These are phyloP conservation scores for Styela clava DNA, from an alignment of 23 tunicate genomes.

Conservation along the genomic window DNA sequence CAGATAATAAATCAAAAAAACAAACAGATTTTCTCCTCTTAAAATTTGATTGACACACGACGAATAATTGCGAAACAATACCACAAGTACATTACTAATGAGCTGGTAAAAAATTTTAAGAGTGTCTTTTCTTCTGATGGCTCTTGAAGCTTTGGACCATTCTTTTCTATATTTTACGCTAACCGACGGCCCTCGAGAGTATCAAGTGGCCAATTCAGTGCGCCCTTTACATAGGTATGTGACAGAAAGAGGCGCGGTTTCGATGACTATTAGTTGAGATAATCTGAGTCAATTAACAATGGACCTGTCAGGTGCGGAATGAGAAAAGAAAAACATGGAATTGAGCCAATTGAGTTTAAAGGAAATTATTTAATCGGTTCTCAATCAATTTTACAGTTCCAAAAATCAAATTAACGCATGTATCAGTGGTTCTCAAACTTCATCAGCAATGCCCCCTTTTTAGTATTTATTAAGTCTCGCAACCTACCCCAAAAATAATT, in stretches of 20 bases:
- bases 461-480: too few species aligned
- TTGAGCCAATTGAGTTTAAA: neutral
- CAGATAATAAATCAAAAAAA: neutral
- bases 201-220: neutral
- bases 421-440: too few species aligned
- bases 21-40: neutral
- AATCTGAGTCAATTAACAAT: neutral
- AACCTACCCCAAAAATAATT: too few species aligned
- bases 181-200: neutral
- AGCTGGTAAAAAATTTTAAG: neutral
- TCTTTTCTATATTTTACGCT: neutral
- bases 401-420: too few species aligned
- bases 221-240: neutral
- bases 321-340: neutral
- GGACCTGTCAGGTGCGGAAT: neutral
- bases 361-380: too few species aligned
- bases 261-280: neutral
- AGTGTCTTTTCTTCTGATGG: neutral
- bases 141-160: neutral
- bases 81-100: neutral
- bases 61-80: neutral
- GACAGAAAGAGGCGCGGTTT: neutral
- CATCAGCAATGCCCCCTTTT: too few species aligned
- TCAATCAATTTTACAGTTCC: too few species aligned
- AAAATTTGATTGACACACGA: neutral